Conservation (phyloP, 2,888 invertebrate species). For the Molorchus minor region DNA sequence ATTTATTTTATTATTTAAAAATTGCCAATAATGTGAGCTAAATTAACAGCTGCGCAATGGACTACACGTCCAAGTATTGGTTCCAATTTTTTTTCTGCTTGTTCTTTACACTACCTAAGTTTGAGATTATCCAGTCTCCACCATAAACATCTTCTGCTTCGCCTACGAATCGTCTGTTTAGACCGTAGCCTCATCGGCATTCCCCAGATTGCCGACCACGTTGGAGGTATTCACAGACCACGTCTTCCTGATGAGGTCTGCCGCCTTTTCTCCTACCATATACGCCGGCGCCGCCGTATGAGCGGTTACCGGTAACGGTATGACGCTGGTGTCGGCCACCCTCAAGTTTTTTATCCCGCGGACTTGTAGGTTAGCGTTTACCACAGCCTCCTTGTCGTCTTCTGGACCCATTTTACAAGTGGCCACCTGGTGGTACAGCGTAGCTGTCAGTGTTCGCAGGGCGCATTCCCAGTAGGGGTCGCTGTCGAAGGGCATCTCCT, state of each 20-base stretch:
- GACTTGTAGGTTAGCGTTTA: conserved; percentile 65
- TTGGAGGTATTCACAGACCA: too few relatives aligned
- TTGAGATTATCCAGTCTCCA: too few relatives aligned
- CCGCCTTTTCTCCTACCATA: conserved; percentile 68
- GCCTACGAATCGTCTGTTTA: too few relatives aligned
- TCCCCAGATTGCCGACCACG: too few relatives aligned
- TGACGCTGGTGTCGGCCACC: conserved; percentile 67
- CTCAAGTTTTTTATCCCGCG: conserved; percentile 65
- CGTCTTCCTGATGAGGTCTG: conserved; percentile 64
- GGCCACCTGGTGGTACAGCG: conserved; percentile 66
- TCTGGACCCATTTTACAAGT: conserved; percentile 68
- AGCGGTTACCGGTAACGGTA: conserved; percentile 65
- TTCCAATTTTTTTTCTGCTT: too few relatives aligned
- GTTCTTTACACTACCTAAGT: too few relatives aligned
- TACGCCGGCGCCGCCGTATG: conserved; percentile 65
- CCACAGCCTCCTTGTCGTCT: conserved; percentile 66
- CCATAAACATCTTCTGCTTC: too few relatives aligned
- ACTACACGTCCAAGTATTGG: too few relatives aligned
- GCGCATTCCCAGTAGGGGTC: conserved; percentile 67
- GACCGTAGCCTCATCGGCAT: too few relatives aligned
- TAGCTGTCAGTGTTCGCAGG: conserved; percentile 61
- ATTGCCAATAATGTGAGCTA: too few relatives aligned
- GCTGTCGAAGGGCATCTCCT: conserved; percentile 55
- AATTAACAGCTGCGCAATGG: too few relatives aligned
- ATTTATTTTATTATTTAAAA: too few relatives aligned